A percentile compares a stretch with the other conserved stretches of the same genome.
Evolutionary conservation across 92 coral and sea anemone genomes (phyloP).

Genomic region (Palythoa grandiflora): DNA sequence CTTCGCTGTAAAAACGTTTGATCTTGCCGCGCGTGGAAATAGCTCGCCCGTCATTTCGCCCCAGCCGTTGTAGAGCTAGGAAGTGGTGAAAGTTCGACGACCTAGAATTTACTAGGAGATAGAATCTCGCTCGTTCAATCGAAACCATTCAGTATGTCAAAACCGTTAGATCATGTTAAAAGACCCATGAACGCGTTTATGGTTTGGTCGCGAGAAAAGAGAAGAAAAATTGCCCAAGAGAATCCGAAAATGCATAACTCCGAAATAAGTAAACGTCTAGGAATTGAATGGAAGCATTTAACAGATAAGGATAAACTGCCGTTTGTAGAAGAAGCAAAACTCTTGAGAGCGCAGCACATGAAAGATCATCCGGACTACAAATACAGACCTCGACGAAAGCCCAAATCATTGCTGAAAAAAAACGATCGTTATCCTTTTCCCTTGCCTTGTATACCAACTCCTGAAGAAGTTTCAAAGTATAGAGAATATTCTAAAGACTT

Average conservation of each 20-base stretch:
- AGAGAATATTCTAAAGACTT: conserved; percentile 53
- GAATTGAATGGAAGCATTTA: conserved; percentile 96
- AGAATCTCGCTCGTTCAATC: conserved; percentile 15
- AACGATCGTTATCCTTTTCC: conserved; percentile 96
- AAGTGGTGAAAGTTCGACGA: conserved; percentile 68
- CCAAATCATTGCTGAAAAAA: conserved; percentile 97
- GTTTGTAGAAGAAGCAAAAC: conserved; percentile 96
- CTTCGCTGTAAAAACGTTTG: conserved; percentile 68
- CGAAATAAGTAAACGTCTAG: conserved; percentile 97
- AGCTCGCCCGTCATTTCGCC: conserved; percentile 71
- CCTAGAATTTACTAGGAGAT: conserved; percentile 92
- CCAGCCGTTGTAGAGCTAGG: conserved; percentile 62
- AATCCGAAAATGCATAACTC: conserved; percentile 99
- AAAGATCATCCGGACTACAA: conserved; percentile 98
- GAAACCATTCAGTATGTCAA: conserved; percentile 67
- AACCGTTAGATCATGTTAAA: conserved; percentile 89
- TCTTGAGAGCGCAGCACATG: conserved; percentile 96
- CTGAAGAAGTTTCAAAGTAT: conserved; percentile 90
- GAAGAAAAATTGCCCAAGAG: conserved; percentile 98
- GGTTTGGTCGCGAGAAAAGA: conserved; percentile 99
- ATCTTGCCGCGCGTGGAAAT: conserved; percentile 87
- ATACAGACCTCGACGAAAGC: conserved; percentile 98
- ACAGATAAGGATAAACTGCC: conserved; percentile 95
- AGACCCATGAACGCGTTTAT: conserved; percentile 99
- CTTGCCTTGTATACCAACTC: conserved; percentile 89